Evolutionary conservation across 1,140 invertebrate species (phyloP).

Genomic region (Lasaia peninsularis): DNA sequence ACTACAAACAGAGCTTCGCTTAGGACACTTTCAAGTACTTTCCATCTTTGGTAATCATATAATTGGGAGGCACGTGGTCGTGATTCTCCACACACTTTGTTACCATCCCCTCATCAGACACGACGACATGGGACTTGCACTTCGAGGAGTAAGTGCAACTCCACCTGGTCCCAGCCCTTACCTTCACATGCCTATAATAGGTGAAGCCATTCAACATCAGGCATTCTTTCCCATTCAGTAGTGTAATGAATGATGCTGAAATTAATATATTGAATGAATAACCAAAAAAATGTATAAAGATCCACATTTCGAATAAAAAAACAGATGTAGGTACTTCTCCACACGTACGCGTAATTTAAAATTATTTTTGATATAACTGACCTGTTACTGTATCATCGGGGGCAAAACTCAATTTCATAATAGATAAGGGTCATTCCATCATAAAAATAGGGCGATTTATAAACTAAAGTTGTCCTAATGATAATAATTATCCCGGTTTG

Average conservation of each 20-base stretch:
- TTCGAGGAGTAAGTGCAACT: constrained; percentile 29
- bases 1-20: neutral
- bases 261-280: neutral
- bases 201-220: constrained; percentile 31
- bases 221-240: constrained; percentile 17
- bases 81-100: constrained; percentile 19
- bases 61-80: constrained; percentile 21
- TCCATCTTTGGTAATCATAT: constrained; percentile 21
- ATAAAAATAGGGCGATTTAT: no score
- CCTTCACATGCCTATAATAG: constrained; percentile 16
- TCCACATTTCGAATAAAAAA: no score
- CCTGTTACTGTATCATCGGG: no score
- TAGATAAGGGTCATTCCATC: no score
- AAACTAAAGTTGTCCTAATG: no score
- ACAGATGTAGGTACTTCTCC: no score
- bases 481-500: no score
- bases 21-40: constrained; percentile 23
- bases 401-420: no score
- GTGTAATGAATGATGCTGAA: constrained; percentile 21
- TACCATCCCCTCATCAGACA: constrained; percentile 18
- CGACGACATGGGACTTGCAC: constrained; percentile 23
- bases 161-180: constrained; percentile 25
- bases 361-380: no score
- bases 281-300: no score
- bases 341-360: no score